Evolutionary conservation across 2,797 vertebrate species (phyloP), one percentile per base, ranked within the genome.

Genomic region (Eulemur coronatus): DNA sequence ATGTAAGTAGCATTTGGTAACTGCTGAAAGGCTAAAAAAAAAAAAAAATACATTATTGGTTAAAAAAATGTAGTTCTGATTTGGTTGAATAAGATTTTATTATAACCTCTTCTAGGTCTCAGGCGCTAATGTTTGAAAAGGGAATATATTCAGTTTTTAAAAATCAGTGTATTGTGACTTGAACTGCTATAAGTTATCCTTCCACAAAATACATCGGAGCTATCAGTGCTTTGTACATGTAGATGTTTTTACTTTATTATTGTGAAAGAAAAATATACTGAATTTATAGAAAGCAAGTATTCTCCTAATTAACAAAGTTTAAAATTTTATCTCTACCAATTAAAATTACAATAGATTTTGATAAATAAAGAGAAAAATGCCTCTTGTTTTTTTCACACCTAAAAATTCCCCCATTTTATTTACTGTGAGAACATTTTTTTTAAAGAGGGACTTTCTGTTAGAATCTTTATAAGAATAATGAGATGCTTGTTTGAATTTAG

Each of bases 1-100:
- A 90, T 96, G 97, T 96, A 94, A 96, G 96, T 97, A 91, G 90
- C 96, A 97, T 95, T 98, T 98, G 97, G 94, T 98, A 98, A 97
- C 78, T 96, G 30, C 89, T 97, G 87, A 92, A 75, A 96, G 84
- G 87, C 91, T 82, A 59, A 67, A 96, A 85, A 94, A 57, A 67
- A 63, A 67, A 96, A 82, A 95, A 96, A 91, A 57, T 95, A 35
- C 82, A 96, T 95, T 98, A 95, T 96, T 96, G 63, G 75, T 88
- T 92, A 65, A 94, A 98, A 98, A 67, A 41, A 43, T 55, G 61
- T 78, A 95, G 84, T 98, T 98, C 96, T 98, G 85, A 95, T 98
- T 97, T 97, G 75, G 30, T 84, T 93, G 61, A 84, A 61, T 96
- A 97, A 96, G 84, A 81, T 86, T 96, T 97, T 86, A 95, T 96